Evolutionary conservation across 2,113 vertebrate genomes (phyloP).

Genomic region (Ptilorrhoa leucosticta): DNA sequence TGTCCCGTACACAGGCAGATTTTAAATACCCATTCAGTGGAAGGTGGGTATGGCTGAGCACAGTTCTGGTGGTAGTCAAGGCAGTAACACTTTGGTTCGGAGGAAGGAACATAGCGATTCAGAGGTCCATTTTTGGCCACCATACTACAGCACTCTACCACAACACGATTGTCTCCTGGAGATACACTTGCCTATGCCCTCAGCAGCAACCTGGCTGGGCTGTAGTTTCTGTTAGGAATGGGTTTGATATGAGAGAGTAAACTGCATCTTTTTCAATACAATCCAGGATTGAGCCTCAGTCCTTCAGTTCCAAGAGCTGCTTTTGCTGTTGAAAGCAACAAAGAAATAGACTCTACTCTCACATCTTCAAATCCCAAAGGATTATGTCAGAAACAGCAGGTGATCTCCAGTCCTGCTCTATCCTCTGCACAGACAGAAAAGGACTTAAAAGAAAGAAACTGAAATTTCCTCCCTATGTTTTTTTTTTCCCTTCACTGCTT

Average conservation of each 20-base stretch:
- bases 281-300: neutral
- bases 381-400: conserved; percentile 26
- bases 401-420: conserved; percentile 15
- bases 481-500: neutral
- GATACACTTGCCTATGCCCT: neutral
- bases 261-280: neutral
- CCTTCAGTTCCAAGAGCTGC: neutral
- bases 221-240: neutral
- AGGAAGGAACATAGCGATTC: neutral
- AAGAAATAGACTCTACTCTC: conserved; percentile 12
- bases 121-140: neutral
- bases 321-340: neutral
- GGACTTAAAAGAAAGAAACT: neutral
- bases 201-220: neutral
- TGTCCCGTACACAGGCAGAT: neutral
- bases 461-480: neutral
- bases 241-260: neutral
- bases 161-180: neutral
- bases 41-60: neutral
- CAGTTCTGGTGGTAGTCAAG: neutral
- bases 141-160: neutral
- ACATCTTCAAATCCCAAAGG: conserved; percentile 34
- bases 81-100: neutral
- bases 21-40: neutral
- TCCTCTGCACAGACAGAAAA: neutral